Evolutionary conservation across 2,113 vertebrate species (phyloP).

Genomic region (Leiothrix lutea): DNA sequence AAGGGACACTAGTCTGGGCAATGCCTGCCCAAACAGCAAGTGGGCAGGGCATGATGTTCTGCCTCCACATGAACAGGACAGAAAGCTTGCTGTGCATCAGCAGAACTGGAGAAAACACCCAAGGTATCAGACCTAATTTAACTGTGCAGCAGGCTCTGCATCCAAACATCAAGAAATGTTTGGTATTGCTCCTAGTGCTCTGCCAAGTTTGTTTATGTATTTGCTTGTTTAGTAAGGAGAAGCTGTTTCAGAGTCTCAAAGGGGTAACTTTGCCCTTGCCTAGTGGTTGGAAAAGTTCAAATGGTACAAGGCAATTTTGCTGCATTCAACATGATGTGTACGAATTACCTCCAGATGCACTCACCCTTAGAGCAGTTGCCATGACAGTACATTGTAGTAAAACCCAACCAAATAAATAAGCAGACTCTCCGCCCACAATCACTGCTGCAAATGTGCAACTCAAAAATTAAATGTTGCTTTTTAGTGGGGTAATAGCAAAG

Average conservation of each 20-base stretch:
- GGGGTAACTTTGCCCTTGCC: neutral
- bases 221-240: neutral
- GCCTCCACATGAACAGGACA: fast-evolving
- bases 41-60: fast-evolving
- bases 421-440: constrained; percentile 27
- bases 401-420: constrained; percentile 48
- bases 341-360: constrained; percentile 30
- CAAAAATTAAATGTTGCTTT: constrained; percentile 43
- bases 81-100: neutral
- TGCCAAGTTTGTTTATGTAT: neutral
- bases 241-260: neutral
- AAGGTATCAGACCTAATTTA: fast-evolving
- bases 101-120: neutral
- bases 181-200: neutral
- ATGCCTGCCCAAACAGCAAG: fast-evolving
- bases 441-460: constrained; percentile 40
- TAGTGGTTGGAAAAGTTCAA: neutral
- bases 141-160: neutral
- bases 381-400: constrained; percentile 50
- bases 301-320: neutral
- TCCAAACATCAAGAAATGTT: neutral
- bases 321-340: neutral
- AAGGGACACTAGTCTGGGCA: neutral
- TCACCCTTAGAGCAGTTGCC: constrained; percentile 21
- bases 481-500: neutral